Conservation (phyloP, 2,797 vertebrate genomes). For the Podargus strigoides region DNA sequence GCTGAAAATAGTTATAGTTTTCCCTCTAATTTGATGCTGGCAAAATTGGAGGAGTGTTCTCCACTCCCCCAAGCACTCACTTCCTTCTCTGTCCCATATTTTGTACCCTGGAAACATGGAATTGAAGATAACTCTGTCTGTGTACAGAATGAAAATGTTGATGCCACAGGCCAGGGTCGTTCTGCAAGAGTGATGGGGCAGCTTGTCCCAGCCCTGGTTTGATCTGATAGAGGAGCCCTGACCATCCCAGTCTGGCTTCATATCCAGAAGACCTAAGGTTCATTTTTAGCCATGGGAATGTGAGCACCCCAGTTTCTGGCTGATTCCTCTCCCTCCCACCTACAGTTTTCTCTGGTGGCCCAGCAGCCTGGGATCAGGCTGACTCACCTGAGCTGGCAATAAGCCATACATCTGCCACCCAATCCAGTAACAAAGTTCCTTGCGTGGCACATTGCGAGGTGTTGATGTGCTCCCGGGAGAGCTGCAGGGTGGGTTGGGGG, state of each 20-base stretch:
- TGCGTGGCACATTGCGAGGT: neutral
- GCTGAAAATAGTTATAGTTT: neutral
- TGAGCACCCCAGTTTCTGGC: accelerated
- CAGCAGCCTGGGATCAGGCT: neutral
- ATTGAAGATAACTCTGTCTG: neutral
- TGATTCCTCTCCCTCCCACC: neutral
- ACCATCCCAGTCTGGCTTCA: neutral
- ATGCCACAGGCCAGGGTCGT: neutral
- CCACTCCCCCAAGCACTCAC: neutral
- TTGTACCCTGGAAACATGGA: neutral
- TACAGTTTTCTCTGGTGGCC: neutral
- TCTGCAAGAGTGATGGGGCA: neutral
- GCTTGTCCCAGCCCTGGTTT: neutral
- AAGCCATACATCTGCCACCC: neutral
- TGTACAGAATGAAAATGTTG: neutral
- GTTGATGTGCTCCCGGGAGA: neutral
- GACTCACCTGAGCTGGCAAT: conserved; percentile 41
- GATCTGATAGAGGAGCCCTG: neutral
- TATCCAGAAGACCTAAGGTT: neutral
- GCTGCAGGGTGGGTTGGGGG: neutral
- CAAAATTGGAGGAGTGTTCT: neutral
- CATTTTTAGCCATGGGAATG: neutral
- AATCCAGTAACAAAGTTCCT: neutral
- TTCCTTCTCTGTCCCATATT: neutral
- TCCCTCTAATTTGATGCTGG: neutral